A percentile compares a stretch with the other conserved stretches of the same genome.
These are phyloP conservation scores for Tortricodes alternella DNA, from an alignment of 2,888 invertebrate genomes.

Conservation along the genomic window DNA sequence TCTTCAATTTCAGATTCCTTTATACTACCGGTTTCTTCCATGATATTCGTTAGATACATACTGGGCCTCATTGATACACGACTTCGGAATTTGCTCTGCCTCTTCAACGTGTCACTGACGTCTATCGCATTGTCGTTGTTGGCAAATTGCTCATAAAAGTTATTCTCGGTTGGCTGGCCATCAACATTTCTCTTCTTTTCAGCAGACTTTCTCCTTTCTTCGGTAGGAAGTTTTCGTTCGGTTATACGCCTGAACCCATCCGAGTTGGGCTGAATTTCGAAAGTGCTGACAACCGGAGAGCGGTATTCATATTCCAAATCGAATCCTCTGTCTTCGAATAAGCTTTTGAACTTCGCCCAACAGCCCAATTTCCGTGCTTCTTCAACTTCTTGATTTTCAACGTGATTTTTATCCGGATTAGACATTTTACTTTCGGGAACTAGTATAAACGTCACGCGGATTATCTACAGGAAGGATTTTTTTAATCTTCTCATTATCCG, in stretches of 20 bases:
- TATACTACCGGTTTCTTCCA: conserved; percentile 60
- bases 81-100: conserved; percentile 49
- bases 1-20: conserved; percentile 53
- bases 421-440: conserved; percentile 16
- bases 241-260: conserved; percentile 54
- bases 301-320: conserved; percentile 71
- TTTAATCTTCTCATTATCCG: conserved; percentile 36
- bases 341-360: conserved; percentile 68
- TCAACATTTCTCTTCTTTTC: conserved; percentile 45
- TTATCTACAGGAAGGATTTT: conserved; percentile 29
- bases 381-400: conserved; percentile 31
- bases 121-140: conserved; percentile 59
- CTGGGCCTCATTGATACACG: conserved; percentile 73
- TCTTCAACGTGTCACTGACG: conserved; percentile 47
- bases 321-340: conserved; percentile 73
- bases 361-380: conserved; percentile 50
- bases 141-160: conserved; percentile 77
- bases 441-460: background rate
- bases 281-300: conserved; percentile 41
- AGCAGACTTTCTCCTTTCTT: conserved; percentile 47
- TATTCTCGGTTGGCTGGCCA: conserved; percentile 57
- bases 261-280: conserved; percentile 46
- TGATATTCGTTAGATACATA: conserved; percentile 67
- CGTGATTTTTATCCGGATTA: conserved; percentile 11
- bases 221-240: conserved; percentile 25